Base-by-base conservation (phyloP, 2,888 invertebrate genomes). In the Seira musarum region DNA sequence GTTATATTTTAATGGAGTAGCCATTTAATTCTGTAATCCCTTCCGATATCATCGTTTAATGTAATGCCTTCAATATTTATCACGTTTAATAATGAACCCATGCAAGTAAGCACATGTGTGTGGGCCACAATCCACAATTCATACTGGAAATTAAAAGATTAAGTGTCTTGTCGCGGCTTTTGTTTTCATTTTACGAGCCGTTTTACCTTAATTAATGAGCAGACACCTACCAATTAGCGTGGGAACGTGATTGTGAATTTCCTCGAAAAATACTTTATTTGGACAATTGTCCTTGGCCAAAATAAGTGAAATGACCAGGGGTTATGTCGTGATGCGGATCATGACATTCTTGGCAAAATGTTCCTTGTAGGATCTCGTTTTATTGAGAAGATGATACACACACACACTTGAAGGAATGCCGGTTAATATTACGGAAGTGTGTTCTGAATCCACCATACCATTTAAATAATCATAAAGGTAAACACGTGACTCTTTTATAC, bases 381-480 rank as follows among this genome's bases (percentile, higher is more conserved):
- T 19, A 10, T 13, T 61, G 61, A 40, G 35, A n/a, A 22, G 13
- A 25, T n/a, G n/a, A n/a, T n/a, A n/a, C n/a, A n/a, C n/a, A n/a
- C n/a, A n/a, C n/a, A n/a, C n/a, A n/a, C n/a, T n/a, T n/a, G n/a
- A n/a, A n/a, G n/a, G n/a, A n/a, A 70, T 63, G 61, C 61, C 71
- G 24, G 40, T 61, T 71, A 71, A 61, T 71, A 68, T 68, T 68
- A 64, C 68, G 68, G 75, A 75, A 75, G 75, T 75, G 68, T 75
- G 75, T 68, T 68, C 75, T 75, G 75, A 75, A 75, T 75, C n/a
- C n/a, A n/a, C n/a, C n/a, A n/a, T n/a, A n/a, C n/a, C n/a, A 75
- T 61, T 75, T 75, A 61, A 74, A 46, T 46, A 67, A 60, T n/a
- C 61, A 57, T 57, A 5, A 5, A 57, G 61, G 71, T 40, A 19